A percentile compares a stretch with the other conserved stretches of the same genome.
Conservation (phyloP, 2,888 invertebrate genomes). For the Imbricaverruca yamaguchii region DNA sequence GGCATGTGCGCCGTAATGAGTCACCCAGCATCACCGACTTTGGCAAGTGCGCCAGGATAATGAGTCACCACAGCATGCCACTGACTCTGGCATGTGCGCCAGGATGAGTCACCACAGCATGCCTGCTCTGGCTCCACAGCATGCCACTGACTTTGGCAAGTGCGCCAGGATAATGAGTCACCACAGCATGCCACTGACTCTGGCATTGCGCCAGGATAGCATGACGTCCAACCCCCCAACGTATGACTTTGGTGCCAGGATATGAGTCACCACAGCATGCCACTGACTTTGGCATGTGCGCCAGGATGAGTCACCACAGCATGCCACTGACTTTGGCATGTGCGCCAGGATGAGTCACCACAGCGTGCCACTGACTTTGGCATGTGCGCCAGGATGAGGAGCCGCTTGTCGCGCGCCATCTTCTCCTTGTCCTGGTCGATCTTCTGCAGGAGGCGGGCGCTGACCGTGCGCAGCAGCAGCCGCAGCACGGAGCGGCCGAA, state of each 20-base stretch:
- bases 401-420: conserved; percentile 76
- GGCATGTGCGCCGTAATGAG: conserved; percentile 81
- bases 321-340: conserved; percentile 64
- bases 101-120: neutral
- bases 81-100: too few species aligned
- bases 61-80: conserved; percentile 44
- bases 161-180: neutral
- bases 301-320: neutral
- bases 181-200: too few species aligned
- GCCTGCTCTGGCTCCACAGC: too few species aligned
- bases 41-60: conserved; percentile 82
- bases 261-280: too few species aligned
- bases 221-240: too few species aligned
- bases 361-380: conserved; percentile 60
- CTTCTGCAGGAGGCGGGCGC: conserved; percentile 80
- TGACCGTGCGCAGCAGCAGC: conserved; percentile 73
- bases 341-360: conserved; percentile 81
- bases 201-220: too few species aligned
- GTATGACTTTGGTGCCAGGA: too few species aligned
- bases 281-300: neutral
- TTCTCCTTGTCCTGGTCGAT: conserved; percentile 81
- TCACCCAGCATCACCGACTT: conserved; percentile 53
- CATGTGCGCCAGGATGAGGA: conserved; percentile 76
- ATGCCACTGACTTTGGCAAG: neutral
- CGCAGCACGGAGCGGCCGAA: conserved; percentile 81